Evolutionary conservation across 2,113 vertebrate genomes (phyloP).

Genomic region (Sebastes schlegelii): DNA sequence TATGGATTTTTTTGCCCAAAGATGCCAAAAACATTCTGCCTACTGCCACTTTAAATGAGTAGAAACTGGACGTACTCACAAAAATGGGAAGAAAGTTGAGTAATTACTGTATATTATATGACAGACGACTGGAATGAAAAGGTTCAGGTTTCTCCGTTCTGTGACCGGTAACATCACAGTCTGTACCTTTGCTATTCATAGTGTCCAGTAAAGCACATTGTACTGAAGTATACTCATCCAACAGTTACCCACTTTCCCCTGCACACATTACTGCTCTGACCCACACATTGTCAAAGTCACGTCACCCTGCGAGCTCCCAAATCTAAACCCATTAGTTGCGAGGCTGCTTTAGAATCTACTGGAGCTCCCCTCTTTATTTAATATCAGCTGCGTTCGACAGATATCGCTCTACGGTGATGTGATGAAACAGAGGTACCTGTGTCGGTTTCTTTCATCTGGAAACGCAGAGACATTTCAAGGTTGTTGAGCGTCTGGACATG

Average conservation of each 20-base stretch:
- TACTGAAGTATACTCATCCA: conserved; percentile 21
- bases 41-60: not conserved
- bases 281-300: conserved; percentile 41
- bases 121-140: not conserved
- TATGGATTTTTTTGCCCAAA: too few species aligned
- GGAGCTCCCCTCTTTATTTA: conserved; percentile 37
- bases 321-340: conserved; percentile 43
- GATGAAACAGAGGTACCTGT: conserved; percentile 37
- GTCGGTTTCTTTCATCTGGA: conserved; percentile 11
- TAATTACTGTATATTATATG: not conserved
- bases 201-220: conserved; percentile 15
- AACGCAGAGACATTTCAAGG: conserved; percentile 55
- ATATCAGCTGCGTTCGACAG: conserved; percentile 35
- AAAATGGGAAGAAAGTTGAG: not conserved
- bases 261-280: conserved; percentile 25
- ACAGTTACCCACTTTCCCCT: not conserved
- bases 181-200: conserved; percentile 16
- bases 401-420: conserved; percentile 22
- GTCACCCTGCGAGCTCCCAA: conserved; percentile 5
- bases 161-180: conserved; percentile 1
- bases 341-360: conserved; percentile 37
- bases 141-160: not conserved
- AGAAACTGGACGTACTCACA: not conserved
- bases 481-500: conserved; percentile 44
- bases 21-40: too few species aligned